Base-by-base conservation (phyloP, 2,113 vertebrate species). In the Phalacrocorax carbo region DNA sequence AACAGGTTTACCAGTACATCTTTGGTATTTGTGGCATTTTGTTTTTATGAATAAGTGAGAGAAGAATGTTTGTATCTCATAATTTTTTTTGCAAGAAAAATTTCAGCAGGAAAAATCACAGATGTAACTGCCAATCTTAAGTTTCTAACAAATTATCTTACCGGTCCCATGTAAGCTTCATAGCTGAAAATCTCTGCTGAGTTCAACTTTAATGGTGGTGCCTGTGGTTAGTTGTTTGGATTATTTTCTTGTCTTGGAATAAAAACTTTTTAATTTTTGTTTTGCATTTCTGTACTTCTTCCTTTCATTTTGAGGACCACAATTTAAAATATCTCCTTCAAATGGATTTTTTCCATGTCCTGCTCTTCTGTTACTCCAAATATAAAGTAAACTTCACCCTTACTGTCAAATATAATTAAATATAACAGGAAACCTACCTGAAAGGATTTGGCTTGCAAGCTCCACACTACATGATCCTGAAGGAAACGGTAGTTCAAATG, bases 131-230 rank as follows among this genome's bases (percentile, higher is more conserved):
- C 81, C 83, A 57, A 61, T 96, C 96, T 96, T 93, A 95, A 93
- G 44, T 97, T 97, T 97, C 83, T 93, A 92, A 93, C 88, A 97
- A 96, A 97, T 96, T 95, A 90, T 26, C 97, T 68, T 92, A 62
- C 66, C 30, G 86, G 25, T 92, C 91, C 62, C 69, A 66, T 25
- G 11, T 83, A 85, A 97, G 11, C n/a, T 96, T 94, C 65, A 17
- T 95, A 93, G 78, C 6, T 87, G 42, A 97, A 97, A 96, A 87
- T 85, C 26, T 95, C 66, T 75, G 76, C 55, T 90, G 34, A 18
- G 40, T 42, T 83, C 81, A 96, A 92, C 77, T 90, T 82, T 95
- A 76, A 34, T 66, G 20, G 60, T 13, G 14, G 19, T 87, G 38
- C 5, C 57, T 93, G 26, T 71, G 19, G 49, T 96, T 10, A 38